Evolutionary conservation across 2,888 invertebrate species (phyloP).

Genomic region (Abrostola tripartita): DNA sequence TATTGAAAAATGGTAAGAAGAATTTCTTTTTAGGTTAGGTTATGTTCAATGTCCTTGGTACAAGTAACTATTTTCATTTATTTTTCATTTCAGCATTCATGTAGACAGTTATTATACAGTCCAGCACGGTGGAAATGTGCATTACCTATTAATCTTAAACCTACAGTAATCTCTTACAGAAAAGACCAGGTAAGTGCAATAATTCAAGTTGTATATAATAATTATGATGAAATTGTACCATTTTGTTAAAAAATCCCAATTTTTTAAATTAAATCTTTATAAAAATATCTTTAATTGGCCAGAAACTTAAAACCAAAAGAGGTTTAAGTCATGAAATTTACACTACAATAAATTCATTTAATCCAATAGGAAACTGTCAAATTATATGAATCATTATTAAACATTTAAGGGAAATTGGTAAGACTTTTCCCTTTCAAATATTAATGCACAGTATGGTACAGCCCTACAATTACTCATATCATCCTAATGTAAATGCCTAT

Average conservation of each 20-base stretch:
- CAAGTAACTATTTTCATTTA: conserved; percentile 45
- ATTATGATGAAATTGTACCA: conserved; percentile 17
- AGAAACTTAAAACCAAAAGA: neutral
- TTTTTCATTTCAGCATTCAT: conserved; percentile 79
- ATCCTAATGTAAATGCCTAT: too few species aligned
- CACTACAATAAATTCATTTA: neutral
- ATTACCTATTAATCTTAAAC: conserved; percentile 76
- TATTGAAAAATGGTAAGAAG: conserved; percentile 68
- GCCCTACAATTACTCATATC: too few species aligned
- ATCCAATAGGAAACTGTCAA: too few species aligned
- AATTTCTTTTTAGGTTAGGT: conserved; percentile 67
- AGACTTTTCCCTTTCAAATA: too few species aligned
- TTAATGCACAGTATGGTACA: too few species aligned
- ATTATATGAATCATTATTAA: too few species aligned
- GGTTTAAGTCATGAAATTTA: conserved; percentile 49
- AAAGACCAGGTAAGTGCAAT: conserved; percentile 74
- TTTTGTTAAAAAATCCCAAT: neutral
- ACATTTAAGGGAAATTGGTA: too few species aligned
- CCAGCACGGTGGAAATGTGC: conserved; percentile 83
- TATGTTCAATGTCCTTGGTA: conserved; percentile 70
- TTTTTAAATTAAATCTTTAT: neutral
- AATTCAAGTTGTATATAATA: neutral
- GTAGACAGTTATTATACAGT: conserved; percentile 81
- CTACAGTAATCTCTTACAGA: conserved; percentile 69
- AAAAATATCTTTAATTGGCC: neutral